Evolutionary conservation across 2,113 vertebrate species (phyloP), one percentile per base, ranked within the genome.

Genomic region (Solenodon paradoxus): DNA sequence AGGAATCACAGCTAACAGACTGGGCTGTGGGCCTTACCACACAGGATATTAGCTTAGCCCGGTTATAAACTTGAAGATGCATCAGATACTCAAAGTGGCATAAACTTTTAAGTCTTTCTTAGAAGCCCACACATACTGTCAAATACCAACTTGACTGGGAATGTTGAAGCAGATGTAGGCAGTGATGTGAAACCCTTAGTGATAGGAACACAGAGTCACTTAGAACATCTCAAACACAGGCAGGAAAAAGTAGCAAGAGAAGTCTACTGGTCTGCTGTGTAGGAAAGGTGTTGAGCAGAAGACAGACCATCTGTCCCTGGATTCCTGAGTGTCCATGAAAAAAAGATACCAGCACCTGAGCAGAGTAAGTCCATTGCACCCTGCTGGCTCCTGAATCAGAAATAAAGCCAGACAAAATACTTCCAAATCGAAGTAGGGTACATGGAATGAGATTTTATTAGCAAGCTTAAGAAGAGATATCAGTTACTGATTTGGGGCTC

Each of bases 281-380:
- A 5, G 2, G 64, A 66, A 22, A 84, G 38, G 57, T 6, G 32
- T 66, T 35, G 20, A 20, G 68, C 6, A 38, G 64, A 74, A 28
- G 35, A 53, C 9, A 28, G 45, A 22, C n/a, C 64, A 11, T 22
- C 19, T 61, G 32, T 45, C 53, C 9, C 32, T 32, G 72, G 51
- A 35, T 10, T 17, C 47, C 71, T 9, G 3, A 13, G 13, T 1
- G n/a, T 35, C 38, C n/a, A n/a, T 6, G 0, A 1, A 30, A 15
- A 57, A 69, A 49, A 74, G 53, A 64, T 0, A 0, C 17, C 4
- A 40, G 57, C 35, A 38, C 8, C 16, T 7, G 20, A 20, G 17
- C 72, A 57, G 40, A 16, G 7, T 2, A 16, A 38, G 59, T 32
- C 32, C 42, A 4, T 13, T 22, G 32, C 28, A 9, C 51, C 16